These are phyloP conservation scores for Eucriotettix oculatus DNA, from an alignment of 2,888 invertebrate genomes.

Conservation along the genomic window DNA sequence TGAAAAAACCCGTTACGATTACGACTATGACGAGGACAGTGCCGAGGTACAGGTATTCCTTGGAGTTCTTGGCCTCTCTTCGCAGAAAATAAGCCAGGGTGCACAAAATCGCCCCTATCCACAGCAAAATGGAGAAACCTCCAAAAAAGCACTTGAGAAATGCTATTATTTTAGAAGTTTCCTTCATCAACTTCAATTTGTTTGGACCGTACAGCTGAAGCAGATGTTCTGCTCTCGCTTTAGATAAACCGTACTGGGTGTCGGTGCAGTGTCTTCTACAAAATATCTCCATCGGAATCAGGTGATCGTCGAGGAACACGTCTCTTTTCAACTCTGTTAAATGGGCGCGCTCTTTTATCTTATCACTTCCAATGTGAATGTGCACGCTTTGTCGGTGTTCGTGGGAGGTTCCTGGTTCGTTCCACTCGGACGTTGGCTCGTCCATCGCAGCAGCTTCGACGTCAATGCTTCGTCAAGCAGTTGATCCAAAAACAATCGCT, in stretches of 20 bases:
- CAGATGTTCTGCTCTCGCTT: background rate
- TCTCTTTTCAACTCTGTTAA: background rate
- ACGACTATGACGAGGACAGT: conserved; percentile 47
- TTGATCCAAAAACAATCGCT: no score
- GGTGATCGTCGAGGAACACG: background rate
- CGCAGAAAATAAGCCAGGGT: conserved; percentile 35
- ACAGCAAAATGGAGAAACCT: conserved; percentile 52
- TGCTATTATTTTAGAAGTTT: conserved; percentile 33
- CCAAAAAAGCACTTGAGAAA: conserved; percentile 50
- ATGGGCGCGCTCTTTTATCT: background rate
- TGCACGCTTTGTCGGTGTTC: no score
- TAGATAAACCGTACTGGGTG: background rate
- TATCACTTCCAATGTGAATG: no score
- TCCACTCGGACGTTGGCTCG: no score
- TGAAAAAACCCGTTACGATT: conserved; percentile 51
- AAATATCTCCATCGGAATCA: background rate
- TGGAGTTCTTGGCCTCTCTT: background rate
- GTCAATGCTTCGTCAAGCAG: no score
- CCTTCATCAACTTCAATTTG: background rate
- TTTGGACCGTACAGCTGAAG: background rate
- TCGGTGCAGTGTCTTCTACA: background rate
- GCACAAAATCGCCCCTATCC: conserved; percentile 46
- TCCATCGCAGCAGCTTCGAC: no score
- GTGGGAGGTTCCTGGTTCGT: no score
- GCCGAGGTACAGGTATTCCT: conserved; percentile 34